These are phyloP conservation scores for Pomacea canaliculata DNA, from an alignment of 2,888 invertebrate species.

Conservation along the genomic window DNA sequence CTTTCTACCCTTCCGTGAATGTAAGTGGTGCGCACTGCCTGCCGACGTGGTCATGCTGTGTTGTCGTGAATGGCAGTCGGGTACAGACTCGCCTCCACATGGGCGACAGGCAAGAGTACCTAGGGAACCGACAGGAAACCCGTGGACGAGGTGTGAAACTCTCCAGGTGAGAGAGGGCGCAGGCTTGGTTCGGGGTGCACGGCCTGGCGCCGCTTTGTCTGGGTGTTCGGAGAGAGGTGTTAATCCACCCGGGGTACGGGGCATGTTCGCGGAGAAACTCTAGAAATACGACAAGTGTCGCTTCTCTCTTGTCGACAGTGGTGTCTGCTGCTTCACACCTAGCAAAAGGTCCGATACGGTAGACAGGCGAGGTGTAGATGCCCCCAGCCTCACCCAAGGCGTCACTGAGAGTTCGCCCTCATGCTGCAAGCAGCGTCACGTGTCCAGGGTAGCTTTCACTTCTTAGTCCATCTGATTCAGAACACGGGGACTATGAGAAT, in stretches of 20 bases:
- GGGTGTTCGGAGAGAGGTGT: conserved; percentile 4
- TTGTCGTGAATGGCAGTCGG: too few species aligned
- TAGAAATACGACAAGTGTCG: conserved; percentile 8
- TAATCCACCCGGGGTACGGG: conserved; percentile 1
- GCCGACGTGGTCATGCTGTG: too few species aligned
- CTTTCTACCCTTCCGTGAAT: too few species aligned
- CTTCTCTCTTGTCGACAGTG: not conserved
- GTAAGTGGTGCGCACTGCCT: too few species aligned
- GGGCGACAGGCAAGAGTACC: not conserved
- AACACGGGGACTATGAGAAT: too few species aligned
- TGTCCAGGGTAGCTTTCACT: not conserved
- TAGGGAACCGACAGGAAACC: not conserved
- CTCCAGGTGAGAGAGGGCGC: conserved; percentile 1
- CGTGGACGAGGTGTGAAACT: conserved; percentile 2
- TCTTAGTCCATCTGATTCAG: not conserved
- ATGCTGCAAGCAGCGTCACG: too few species aligned
- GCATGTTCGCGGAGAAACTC: conserved; percentile 9
- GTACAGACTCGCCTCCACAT: too few species aligned
- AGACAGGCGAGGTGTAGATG: too few species aligned
- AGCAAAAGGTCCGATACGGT: not conserved
- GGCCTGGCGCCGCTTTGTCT: conserved; percentile 5
- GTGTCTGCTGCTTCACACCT: not conserved
- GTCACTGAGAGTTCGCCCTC: too few species aligned
- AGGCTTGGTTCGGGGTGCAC: not conserved
- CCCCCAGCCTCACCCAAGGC: too few species aligned